Base-by-base conservation (phyloP, 2,113 vertebrate genomes). In the Oryzias curvinotus region DNA sequence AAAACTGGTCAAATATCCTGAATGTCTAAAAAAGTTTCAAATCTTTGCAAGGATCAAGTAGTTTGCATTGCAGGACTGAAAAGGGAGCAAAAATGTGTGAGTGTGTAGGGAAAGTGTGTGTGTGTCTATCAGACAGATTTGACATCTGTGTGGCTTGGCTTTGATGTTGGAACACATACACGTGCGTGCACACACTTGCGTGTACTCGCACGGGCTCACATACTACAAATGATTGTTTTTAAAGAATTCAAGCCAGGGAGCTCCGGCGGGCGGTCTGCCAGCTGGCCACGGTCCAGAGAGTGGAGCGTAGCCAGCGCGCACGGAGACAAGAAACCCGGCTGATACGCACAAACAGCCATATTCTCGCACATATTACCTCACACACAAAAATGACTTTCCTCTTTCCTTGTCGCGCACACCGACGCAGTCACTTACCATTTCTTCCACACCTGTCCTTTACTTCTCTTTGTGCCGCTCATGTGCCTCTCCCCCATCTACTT, bases 171-270 rank as follows among this genome's bases (percentile, higher is more conserved):
- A 80, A 80, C 81, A 69, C 67, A 59, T 53, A 51, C 74, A 56
- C 60, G 56, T 42, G 62, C 55, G 45, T 58, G 59, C 56, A 52
- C 64, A 43, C 60, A 50, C 77, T 46, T 63, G 42, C 50, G 61
- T 60, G 72, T 75, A 65, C 66, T 59, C 78, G 71, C 77, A 61
- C 50, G 15, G 58, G 30, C 78, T 60, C 77, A 57, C 83, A 81
- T 85, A 86, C 84, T 87, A 85, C 91, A 91, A 90, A 90, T 92
- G 88, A 92, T 91, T 92, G 89, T 90, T 91, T 91, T 92, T 90
- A 89, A 36, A 88, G 85, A 87, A 91, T 87, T 88, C 85, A 89
- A 92, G 87, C 84, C 87, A 89, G 85, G 88, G 90, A 92, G 88
- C 87, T 90, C 88, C 62, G 23, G 80, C 73, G 78, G 88, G 90